Evolutionary conservation across 2,797 vertebrate genomes (phyloP).

Genomic region (Clamator glandarius): DNA sequence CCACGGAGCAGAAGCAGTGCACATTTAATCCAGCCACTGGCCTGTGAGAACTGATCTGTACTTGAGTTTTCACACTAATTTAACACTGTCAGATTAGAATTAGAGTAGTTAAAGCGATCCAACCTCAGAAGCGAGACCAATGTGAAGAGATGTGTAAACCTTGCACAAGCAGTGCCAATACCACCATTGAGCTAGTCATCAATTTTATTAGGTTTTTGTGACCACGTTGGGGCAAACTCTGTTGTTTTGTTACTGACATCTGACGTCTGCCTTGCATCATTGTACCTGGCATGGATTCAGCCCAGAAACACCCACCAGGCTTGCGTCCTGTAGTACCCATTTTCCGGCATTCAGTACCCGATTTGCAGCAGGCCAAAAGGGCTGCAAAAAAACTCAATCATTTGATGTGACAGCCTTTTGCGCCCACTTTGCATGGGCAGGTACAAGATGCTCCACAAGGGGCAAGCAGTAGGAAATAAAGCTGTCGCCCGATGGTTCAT

Average conservation of each 20-base stretch:
- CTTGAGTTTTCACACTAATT: not conserved
- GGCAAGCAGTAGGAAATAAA: fast-evolving
- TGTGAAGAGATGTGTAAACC: not conserved
- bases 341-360: not conserved
- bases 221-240: constrained; percentile 7
- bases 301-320: not conserved
- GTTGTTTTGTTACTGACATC: not conserved
- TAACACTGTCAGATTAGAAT: not conserved
- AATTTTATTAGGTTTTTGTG: not conserved
- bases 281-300: constrained; percentile 10
- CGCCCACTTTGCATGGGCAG: not conserved
- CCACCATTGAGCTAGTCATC: not conserved
- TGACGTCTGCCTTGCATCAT: constrained; percentile 16
- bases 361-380: not conserved
- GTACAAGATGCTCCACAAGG: not conserved
- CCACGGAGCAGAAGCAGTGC: not conserved
- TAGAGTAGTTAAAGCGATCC: not conserved
- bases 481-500: fast-evolving
- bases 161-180: not conserved
- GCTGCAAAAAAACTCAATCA: not conserved
- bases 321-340: not conserved
- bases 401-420: not conserved
- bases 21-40: not conserved
- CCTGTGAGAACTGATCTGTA: not conserved
- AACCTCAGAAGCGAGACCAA: not conserved